Conservation (phyloP, 2,113 vertebrate genomes). For the Egretta garzetta region DNA sequence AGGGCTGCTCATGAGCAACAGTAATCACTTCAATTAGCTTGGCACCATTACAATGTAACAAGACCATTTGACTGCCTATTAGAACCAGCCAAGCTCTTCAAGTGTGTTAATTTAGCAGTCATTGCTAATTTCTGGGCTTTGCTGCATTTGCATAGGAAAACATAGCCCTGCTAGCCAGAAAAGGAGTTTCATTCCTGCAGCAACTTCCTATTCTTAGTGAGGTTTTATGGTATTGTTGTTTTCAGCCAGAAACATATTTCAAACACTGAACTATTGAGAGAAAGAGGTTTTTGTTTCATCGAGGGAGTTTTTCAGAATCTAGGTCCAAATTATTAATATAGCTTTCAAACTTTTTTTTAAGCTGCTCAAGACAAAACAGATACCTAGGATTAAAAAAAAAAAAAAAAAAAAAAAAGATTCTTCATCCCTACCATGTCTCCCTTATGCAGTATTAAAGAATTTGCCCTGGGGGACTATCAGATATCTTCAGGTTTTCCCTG, state of each 20-base stretch:
- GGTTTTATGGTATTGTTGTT: conserved; percentile 59
- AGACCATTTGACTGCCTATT: conserved; percentile 88
- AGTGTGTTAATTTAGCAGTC: conserved; percentile 88
- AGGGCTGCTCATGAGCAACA: conserved; percentile 84
- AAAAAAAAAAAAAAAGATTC: neutral
- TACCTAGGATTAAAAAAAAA: neutral
- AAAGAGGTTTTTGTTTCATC: conserved; percentile 20
- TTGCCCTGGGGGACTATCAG: neutral
- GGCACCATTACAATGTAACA: conserved; percentile 89
- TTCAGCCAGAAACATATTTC: conserved; percentile 63
- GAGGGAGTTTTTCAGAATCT: neutral
- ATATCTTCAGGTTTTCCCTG: neutral
- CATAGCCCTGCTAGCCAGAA: conserved; percentile 77
- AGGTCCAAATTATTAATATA: neutral
- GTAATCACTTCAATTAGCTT: conserved; percentile 90
- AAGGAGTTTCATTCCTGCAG: conserved; percentile 73
- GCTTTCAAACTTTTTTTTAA: neutral
- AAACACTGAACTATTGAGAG: conserved; percentile 56
- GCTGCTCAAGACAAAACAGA: neutral
- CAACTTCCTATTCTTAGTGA: conserved; percentile 68
- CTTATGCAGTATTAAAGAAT: neutral
- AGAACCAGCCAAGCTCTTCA: conserved; percentile 87
- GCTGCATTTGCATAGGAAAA: conserved; percentile 84
- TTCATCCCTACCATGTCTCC: neutral
- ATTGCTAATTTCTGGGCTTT: conserved; percentile 85